A percentile compares a stretch with the other conserved stretches of the same genome.
Conservation (phyloP, 2,113 vertebrate genomes). For the Apodemus sylvaticus region DNA sequence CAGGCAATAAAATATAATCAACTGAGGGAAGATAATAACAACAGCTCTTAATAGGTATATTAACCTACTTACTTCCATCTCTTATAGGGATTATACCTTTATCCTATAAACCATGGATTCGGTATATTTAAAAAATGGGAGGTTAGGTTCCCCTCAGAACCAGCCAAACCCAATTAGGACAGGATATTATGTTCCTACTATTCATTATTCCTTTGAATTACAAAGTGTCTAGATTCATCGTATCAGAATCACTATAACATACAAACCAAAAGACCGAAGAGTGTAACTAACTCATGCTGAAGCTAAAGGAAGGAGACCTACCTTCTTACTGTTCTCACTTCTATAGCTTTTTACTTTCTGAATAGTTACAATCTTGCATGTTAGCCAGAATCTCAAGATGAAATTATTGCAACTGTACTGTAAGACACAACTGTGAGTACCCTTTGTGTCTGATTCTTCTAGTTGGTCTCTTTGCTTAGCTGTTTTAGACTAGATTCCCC, state of each 20-base stretch:
- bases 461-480: background rate
- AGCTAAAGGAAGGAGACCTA: background rate
- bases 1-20: background rate
- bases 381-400: background rate
- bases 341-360: background rate
- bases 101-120: background rate
- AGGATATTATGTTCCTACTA: background rate
- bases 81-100: background rate
- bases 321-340: background rate
- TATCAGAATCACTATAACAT: background rate
- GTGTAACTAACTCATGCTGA: background rate
- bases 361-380: background rate
- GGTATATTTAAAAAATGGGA: background rate
- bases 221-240: background rate
- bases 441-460: background rate
- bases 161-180: background rate
- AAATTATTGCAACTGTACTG: background rate
- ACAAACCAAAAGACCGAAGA: background rate
- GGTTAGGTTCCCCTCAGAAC: background rate
- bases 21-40: background rate
- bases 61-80: background rate
- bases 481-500: background rate
- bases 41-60: background rate
- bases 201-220: background rate
- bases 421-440: background rate